Evolutionary conservation across 2,888 invertebrate genomes (phyloP).

Genomic region (Sclerodermus sp.): DNA sequence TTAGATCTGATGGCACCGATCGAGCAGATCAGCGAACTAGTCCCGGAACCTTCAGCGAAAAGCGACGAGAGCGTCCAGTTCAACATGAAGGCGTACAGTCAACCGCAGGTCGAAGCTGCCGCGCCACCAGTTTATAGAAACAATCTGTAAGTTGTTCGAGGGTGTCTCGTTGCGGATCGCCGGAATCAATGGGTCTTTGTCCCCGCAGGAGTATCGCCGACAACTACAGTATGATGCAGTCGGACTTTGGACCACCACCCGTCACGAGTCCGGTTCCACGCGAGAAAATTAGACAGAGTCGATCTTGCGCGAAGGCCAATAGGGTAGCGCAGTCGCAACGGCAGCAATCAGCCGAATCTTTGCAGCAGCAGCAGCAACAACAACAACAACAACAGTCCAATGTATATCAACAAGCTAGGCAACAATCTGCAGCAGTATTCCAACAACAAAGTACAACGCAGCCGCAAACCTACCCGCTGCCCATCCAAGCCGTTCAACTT

Average conservation of each 20-base stretch:
- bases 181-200: not conserved
- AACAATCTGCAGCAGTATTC: constrained; percentile 33
- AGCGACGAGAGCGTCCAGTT: constrained; percentile 4
- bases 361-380: too few relatives aligned
- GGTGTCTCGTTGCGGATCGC: not conserved
- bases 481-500: constrained; percentile 34
- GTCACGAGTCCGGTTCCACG: too few relatives aligned
- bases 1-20: constrained; percentile 51
- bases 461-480: constrained; percentile 31
- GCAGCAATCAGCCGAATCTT: constrained; percentile 50
- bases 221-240: constrained; percentile 31
- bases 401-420: constrained; percentile 37
- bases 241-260: constrained; percentile 35
- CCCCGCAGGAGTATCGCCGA: constrained; percentile 30
- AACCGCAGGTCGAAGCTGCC: constrained; percentile 38
- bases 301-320: constrained; percentile 32
- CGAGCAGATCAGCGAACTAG: constrained; percentile 40
- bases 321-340: constrained; percentile 53
- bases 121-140: constrained; percentile 39
- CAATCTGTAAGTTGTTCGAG: constrained; percentile 38
- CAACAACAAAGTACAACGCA: constrained; percentile 27
- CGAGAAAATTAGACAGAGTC: constrained; percentile 38
- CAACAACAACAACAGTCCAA: constrained; percentile 30
- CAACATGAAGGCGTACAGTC: constrained; percentile 53
- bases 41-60: constrained; percentile 25